A percentile compares a stretch with the other conserved stretches of the same genome.
Conservation (phyloP, 2,113 vertebrate species). For the Sceloporus tristichus region DNA sequence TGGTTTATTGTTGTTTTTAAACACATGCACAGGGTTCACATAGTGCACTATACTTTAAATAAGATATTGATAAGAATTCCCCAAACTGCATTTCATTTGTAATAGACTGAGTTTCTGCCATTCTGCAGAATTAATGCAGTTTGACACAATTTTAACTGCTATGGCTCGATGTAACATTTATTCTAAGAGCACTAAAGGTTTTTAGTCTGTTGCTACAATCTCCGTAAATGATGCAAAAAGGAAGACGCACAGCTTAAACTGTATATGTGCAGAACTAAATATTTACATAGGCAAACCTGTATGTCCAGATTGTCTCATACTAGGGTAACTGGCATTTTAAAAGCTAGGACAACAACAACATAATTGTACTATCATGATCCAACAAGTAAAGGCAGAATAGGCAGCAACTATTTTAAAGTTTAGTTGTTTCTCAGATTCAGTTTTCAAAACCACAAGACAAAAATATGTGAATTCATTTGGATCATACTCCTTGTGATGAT, state of each 20-base stretch:
- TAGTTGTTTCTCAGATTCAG: slow-evolving; percentile 60
- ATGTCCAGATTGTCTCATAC: slow-evolving; percentile 42
- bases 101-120: not conserved
- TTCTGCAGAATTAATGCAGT: too few species aligned
- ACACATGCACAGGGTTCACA: not conserved
- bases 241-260: not conserved
- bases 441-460: slow-evolving; percentile 35
- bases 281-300: slow-evolving; percentile 43
- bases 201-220: not conserved
- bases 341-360: slow-evolving; percentile 54
- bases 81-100: not conserved
- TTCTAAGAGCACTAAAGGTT: not conserved
- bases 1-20: not conserved
- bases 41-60: not conserved
- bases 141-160: too few species aligned
- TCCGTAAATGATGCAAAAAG: slow-evolving; percentile 1
- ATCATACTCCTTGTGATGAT: not conserved
- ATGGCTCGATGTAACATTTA: not conserved
- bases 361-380: slow-evolving; percentile 60
- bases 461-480: not conserved
- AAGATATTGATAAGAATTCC: not conserved
- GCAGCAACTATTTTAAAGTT: slow-evolving; percentile 71
- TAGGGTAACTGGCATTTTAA: slow-evolving; percentile 58
- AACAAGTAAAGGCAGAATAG: slow-evolving; percentile 55
- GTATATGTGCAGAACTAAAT: slow-evolving; percentile 45